phyloP scores from a whole-genome alignment of 2,888 invertebrate species.

The Drosophila stalkeri region DNA sequence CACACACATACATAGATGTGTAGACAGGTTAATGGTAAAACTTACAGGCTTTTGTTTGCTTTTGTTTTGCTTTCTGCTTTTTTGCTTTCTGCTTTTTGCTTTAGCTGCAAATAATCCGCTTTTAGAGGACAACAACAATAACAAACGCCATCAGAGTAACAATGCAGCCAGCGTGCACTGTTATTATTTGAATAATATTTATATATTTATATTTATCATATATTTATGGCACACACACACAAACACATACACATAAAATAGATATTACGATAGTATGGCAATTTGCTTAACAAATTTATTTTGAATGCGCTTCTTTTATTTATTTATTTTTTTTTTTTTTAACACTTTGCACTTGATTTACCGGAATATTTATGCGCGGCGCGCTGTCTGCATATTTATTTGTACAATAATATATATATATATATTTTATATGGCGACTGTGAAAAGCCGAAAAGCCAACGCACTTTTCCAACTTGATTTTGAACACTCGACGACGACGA shows the following conservation, averaged over 20 bases:
- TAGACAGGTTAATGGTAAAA: slow-evolving; percentile 54
- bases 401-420: slow-evolving; percentile 5
- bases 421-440: neutral
- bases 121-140: slow-evolving; percentile 54
- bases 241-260: slow-evolving; percentile 6
- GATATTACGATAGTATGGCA: slow-evolving; percentile 21
- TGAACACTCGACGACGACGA: slow-evolving; percentile 21
- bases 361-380: slow-evolving; percentile 24
- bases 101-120: slow-evolving; percentile 68
- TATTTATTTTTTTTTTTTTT: slow-evolving; percentile 23
- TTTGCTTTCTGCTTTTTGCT: slow-evolving; percentile 46
- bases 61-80: slow-evolving; percentile 44
- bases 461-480: slow-evolving; percentile 71
- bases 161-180: slow-evolving; percentile 41
- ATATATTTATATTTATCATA: slow-evolving; percentile 33
- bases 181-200: slow-evolving; percentile 16
- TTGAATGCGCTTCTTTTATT: neutral
- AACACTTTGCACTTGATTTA: slow-evolving; percentile 40
- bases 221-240: slow-evolving; percentile 39
- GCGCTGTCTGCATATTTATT: slow-evolving; percentile 29
- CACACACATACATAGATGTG: slow-evolving; percentile 4
- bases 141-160: slow-evolving; percentile 7
- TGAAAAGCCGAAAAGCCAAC: slow-evolving; percentile 62
- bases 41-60: slow-evolving; percentile 67
- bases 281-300: slow-evolving; percentile 19